phyloP scores from a whole-genome alignment of 2,797 vertebrate genomes.

The Rhinoraja longicauda region DNA sequence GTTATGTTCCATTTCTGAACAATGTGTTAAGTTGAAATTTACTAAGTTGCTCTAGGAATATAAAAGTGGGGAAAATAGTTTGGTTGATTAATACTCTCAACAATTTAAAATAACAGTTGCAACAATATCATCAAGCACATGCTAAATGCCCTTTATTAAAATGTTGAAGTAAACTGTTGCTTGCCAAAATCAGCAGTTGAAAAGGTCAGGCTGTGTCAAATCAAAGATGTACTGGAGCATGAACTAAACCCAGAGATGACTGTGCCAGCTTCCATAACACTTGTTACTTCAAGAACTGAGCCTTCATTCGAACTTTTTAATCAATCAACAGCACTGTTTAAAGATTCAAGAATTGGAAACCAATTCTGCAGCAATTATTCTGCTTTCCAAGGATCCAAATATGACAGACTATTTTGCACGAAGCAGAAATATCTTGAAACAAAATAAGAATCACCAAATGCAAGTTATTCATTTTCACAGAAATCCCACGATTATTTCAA shows the following conservation, averaged over 20 bases:
- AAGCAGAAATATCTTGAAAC: background rate
- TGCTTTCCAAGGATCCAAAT: background rate
- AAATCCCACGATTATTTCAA: background rate
- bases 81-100: too few species aligned
- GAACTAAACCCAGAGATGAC: background rate
- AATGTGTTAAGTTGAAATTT: too few species aligned
- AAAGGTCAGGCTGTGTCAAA: background rate
- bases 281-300: background rate
- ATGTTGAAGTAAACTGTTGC: background rate
- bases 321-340: background rate
- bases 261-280: background rate
- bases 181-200: background rate
- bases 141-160: background rate
- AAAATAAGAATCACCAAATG: background rate
- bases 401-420: background rate
- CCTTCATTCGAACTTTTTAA: background rate
- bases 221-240: background rate
- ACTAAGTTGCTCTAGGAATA: too few species aligned
- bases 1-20: too few species aligned
- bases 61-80: too few species aligned
- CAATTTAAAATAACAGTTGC: too few species aligned
- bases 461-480: background rate
- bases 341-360: slow-evolving; percentile 15
- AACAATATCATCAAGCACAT: background rate
- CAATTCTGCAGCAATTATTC: background rate